Evolutionary conservation across 2,113 vertebrate species (phyloP), one percentile per base, ranked within the genome.

Genomic region (Myxocyprinus asiaticus): DNA sequence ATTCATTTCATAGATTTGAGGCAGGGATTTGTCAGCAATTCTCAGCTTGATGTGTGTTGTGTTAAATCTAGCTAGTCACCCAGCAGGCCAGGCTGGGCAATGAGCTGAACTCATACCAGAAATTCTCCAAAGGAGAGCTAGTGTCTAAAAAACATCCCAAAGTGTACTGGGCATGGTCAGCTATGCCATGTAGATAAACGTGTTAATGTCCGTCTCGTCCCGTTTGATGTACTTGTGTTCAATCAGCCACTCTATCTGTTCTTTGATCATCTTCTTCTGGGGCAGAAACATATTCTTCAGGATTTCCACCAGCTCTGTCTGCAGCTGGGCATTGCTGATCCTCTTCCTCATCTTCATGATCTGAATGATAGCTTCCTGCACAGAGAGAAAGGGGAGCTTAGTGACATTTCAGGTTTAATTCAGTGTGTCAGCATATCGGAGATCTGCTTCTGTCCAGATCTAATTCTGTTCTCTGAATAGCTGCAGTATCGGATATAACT

Each of bases 181-280:
- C 89, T 93, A 93, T 8, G 96, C 97, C 97, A 99, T 97, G 82
- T 99, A 98, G 88, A 99, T 96, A 92, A 99, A 33, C 76, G 96
- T 99, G 92, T 98, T 99, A 93, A 98, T 95, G 88, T 98, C 96
- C 0, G 94, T 95, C 88, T 98, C 96, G 47, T 98, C 96, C 90
- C 96, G 94, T 90, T 97, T 94, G 86, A 98, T 98, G 88, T 98
- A 98, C 86, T 98, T 98, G 93, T 99, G 96, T 89, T 99, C 96
- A 88, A 99, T 98, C 86, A 98, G 95, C 97, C 97, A 98, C 87
- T 98, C 96, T 0, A 98, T 99, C 91, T 99, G 97, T 91, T 99
- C 96, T 91, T 98, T 99, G 92, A 98, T 99, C 97, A 99, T 98
- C 92, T 99, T 98, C 94, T 98, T 99, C 90, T 98, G 97, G 82